phyloP scores from a whole-genome alignment of 2,888 invertebrate genomes.

The Mellilla xanthometata region DNA sequence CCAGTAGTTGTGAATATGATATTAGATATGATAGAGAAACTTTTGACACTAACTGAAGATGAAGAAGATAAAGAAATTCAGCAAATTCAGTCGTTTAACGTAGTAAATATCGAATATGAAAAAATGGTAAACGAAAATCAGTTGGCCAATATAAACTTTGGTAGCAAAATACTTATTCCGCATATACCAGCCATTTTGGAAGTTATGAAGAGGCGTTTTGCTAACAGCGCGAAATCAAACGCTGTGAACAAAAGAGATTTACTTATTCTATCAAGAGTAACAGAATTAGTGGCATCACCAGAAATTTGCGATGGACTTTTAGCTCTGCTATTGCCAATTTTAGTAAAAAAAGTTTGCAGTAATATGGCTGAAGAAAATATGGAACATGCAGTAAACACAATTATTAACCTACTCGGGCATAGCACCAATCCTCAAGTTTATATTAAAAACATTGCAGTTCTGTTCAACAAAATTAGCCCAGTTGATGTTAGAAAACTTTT shows the following conservation, averaged over 20 bases:
- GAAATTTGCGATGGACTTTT: conserved; percentile 87
- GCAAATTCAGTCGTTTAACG: conserved; percentile 62
- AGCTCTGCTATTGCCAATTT: conserved; percentile 87
- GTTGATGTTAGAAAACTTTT: conserved; percentile 87
- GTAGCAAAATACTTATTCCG: conserved; percentile 88
- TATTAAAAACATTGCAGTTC: conserved; percentile 86
- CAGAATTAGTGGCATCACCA: conserved; percentile 87
- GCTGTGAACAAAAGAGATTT: conserved; percentile 87
- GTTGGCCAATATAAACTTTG: conserved; percentile 83
- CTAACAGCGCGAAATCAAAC: conserved; percentile 80
- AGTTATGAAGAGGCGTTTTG: conserved; percentile 85
- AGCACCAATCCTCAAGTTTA: conserved; percentile 85
- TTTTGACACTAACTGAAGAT: conserved; percentile 85
- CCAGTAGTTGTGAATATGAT: conserved; percentile 86
- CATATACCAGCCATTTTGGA: conserved; percentile 88
- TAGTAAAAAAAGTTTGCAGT: conserved; percentile 84
- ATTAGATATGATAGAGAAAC: conserved; percentile 88
- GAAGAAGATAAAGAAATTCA: conserved; percentile 73
- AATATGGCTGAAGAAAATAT: conserved; percentile 86
- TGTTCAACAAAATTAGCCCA: conserved; percentile 86
- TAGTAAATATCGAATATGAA: conserved; percentile 42
- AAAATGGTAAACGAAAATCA: conserved; percentile 24
- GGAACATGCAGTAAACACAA: conserved; percentile 86
- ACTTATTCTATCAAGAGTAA: conserved; percentile 88
- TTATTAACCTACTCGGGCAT: conserved; percentile 88